Evolutionary conservation across 1,140 invertebrate species (phyloP).

Genomic region (Bombus consobrinus): DNA sequence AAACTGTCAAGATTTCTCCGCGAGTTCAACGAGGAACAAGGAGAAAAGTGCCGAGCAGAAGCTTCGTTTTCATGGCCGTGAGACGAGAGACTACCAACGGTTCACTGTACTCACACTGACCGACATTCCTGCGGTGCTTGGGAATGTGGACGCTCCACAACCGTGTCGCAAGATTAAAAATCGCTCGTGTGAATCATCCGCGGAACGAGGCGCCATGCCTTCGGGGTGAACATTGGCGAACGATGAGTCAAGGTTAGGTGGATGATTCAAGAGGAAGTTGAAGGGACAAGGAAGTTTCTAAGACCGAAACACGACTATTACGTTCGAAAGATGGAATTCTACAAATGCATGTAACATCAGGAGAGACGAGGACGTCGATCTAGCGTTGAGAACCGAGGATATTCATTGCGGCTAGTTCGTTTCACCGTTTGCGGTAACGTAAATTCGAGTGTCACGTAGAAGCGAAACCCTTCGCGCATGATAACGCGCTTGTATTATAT

Average conservation of each 20-base stretch:
- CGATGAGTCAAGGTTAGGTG: slow-evolving; percentile 2
- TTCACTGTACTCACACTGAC: slow-evolving; percentile 9
- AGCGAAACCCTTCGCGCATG: slow-evolving; percentile 13
- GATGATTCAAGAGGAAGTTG: neutral
- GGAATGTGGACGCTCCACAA: neutral
- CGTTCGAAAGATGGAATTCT: too few relatives aligned
- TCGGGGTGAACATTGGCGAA: slow-evolving; percentile 1
- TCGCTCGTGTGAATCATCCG: slow-evolving; percentile 18
- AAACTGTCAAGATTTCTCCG: neutral
- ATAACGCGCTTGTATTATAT: slow-evolving; percentile 11
- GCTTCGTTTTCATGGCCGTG: slow-evolving; percentile 1
- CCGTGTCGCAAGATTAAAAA: neutral
- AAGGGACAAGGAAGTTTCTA: neutral
- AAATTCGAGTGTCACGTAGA: slow-evolving; percentile 37
- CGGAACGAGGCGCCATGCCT: neutral
- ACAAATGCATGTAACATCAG: too few relatives aligned
- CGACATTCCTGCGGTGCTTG: slow-evolving; percentile 14
- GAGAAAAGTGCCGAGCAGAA: neutral
- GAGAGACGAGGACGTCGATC: too few relatives aligned
- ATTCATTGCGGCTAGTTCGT: slow-evolving; percentile 44
- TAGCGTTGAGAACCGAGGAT: neutral
- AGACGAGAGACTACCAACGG: neutral
- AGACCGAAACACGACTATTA: too few relatives aligned
- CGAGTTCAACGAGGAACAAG: neutral
- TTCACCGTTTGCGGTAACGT: slow-evolving; percentile 28